Percentiles rank a stretch among this genome's conserved stretches.
Evolutionary conservation across 2,888 invertebrate species (phyloP).

Genomic region (Drosophila mulleri): DNA sequence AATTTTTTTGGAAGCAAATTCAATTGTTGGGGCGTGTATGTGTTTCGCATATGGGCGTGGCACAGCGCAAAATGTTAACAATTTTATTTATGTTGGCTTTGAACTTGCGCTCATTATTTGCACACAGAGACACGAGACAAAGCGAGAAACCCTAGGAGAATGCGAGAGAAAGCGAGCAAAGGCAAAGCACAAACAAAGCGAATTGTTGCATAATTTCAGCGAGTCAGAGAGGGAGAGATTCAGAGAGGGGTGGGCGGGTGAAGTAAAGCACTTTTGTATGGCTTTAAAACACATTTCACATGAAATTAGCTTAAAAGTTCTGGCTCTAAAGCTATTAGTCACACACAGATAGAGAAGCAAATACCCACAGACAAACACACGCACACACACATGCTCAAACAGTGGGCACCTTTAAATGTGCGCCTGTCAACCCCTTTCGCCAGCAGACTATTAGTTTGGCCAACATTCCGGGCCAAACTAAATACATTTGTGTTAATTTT

Average conservation of each 20-base stretch:
- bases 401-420: slow-evolving; percentile 61
- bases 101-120: slow-evolving; percentile 78
- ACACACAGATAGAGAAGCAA: slow-evolving; percentile 24
- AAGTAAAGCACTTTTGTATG: not conserved
- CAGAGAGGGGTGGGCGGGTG: not conserved
- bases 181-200: slow-evolving; percentile 30
- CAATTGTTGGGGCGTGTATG: slow-evolving; percentile 72
- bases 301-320: slow-evolving; percentile 64
- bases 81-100: slow-evolving; percentile 81
- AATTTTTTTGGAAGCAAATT: slow-evolving; percentile 54
- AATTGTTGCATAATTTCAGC: slow-evolving; percentile 41
- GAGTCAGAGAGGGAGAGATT: fast-evolving
- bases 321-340: slow-evolving; percentile 55
- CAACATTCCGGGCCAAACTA: slow-evolving; percentile 63
- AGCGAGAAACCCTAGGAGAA: slow-evolving; percentile 23
- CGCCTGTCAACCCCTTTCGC: slow-evolving; percentile 11
- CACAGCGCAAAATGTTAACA: slow-evolving; percentile 72
- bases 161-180: slow-evolving; percentile 5
- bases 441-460: slow-evolving; percentile 57
- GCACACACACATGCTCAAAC: not conserved
- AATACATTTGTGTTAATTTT: slow-evolving; percentile 81
- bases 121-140: slow-evolving; percentile 34
- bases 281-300: slow-evolving; percentile 34
- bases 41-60: slow-evolving; percentile 39
- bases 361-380: slow-evolving; percentile 4